Base-by-base conservation (phyloP, 64 coral and sea anemone genomes). In the Montipora cactus region DNA sequence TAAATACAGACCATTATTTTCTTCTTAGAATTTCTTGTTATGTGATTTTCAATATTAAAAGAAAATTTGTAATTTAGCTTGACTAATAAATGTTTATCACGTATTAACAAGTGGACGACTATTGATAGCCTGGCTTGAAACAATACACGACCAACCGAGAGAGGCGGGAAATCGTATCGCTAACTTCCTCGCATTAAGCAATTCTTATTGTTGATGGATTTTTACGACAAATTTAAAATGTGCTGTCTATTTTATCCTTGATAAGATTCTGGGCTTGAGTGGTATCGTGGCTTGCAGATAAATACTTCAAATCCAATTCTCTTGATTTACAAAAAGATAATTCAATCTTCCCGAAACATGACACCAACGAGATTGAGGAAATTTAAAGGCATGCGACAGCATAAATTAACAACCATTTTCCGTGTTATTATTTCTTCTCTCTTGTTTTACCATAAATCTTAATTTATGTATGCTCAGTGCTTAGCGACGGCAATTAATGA, bases 71-170 rank as follows among this genome's bases (percentile, higher is more conserved):
- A 44, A 64, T 84, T 67, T 82, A 46, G 80, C 90, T 77, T 91
- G 64, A 67, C 84, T 88, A 59, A 88, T 88, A 79, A 95, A 91
- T 92, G 92, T 97, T 95, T 91, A 78, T 71, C 96, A 53, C 23
- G 12, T 23, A 62, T 80, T 37, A 83, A 94, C 89, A 91, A 97
- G 92, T 80, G 89, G 51, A 91, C 88, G 78, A 75, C 89, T 95
- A 94, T 97, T 97, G 95, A 78, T 89, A 91, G 83, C 87, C 73
- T 73, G 80, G 76, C 79, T 74, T 80, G 79, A 81, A 90, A 93
- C 81, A 96, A 94, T 88, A 62, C 16, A 16, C 22, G 23, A 78
- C n/a, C 66, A 73, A 86, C 66, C 16, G 67, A 44, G 61, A 64
- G 58, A 67, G 71, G 55, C 91, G 81, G 77, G 80, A 85, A 84